phyloP scores from a whole-genome alignment of 2,113 vertebrate species.

The Asarcornis scutulata region DNA sequence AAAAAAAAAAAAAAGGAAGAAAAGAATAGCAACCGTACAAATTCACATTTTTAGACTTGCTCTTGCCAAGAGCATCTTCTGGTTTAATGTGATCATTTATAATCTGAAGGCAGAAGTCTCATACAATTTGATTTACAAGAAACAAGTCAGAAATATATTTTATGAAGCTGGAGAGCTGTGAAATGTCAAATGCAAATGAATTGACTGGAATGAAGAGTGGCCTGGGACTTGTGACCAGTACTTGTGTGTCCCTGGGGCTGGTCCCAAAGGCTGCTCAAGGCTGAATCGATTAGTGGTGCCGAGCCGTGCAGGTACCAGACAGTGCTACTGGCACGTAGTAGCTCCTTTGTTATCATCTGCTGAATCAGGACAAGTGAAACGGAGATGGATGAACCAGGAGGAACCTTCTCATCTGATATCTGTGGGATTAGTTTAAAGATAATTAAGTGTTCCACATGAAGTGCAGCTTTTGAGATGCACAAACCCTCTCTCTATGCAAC shows the following conservation, averaged over 20 bases:
- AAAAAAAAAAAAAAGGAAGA: too few relatives aligned
- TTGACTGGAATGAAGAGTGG: neutral
- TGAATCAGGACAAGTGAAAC: neutral
- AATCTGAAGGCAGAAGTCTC: slow-evolving; percentile 17
- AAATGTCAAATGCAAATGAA: neutral
- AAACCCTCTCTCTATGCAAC: accelerated
- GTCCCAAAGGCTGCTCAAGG: neutral
- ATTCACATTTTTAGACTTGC: neutral
- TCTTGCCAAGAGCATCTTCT: neutral
- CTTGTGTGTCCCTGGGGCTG: accelerated
- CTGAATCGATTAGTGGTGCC: neutral
- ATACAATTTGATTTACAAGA: slow-evolving; percentile 30
- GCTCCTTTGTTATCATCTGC: neutral
- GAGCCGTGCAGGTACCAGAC: neutral
- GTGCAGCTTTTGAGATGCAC: accelerated
- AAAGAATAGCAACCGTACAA: neutral
- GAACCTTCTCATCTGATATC: accelerated
- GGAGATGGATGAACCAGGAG: accelerated
- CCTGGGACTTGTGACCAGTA: neutral
- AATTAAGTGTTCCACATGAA: too few relatives aligned
- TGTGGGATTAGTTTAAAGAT: accelerated
- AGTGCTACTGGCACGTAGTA: neutral
- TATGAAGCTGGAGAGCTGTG: neutral
- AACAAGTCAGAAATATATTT: slow-evolving; percentile 19
- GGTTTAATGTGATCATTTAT: slow-evolving; percentile 5